Evolutionary conservation across 2,797 vertebrate species (phyloP).

Genomic region (Spheniscus humboldti): DNA sequence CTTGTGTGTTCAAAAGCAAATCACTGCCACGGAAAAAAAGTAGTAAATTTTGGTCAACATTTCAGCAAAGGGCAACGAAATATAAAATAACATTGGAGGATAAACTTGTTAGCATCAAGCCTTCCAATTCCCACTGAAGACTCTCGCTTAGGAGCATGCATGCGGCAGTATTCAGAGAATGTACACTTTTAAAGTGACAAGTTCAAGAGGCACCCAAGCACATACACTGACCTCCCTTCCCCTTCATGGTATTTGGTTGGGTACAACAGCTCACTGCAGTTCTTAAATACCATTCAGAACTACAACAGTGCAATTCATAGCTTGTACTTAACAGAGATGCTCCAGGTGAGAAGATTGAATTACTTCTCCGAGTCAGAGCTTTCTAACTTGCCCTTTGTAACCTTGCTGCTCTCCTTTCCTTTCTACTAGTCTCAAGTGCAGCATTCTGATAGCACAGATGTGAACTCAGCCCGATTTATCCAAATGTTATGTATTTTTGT

Average conservation of each 20-base stretch:
- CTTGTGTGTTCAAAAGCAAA: not conserved
- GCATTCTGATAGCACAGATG: not conserved
- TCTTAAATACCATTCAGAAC: not conserved
- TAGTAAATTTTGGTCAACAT: not conserved
- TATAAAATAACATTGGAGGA: not conserved
- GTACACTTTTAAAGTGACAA: not conserved
- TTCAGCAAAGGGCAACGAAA: not conserved
- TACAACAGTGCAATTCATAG: not conserved
- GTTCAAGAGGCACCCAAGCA: constrained; percentile 14
- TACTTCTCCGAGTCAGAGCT: not conserved
- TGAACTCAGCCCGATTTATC: not conserved
- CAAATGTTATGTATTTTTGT: not conserved
- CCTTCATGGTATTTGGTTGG: constrained; percentile 18
- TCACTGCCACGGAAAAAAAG: not conserved
- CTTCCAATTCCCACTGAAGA: not conserved
- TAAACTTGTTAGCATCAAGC: not conserved
- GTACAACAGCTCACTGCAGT: not conserved
- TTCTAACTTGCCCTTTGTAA: not conserved
- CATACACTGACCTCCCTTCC: not conserved
- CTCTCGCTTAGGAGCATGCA: not conserved
- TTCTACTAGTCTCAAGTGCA: not conserved
- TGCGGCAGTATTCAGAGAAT: not conserved
- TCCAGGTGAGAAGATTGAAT: constrained; percentile 12
- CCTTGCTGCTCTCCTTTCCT: not conserved
- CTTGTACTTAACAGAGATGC: not conserved